Base-by-base conservation (phyloP, 2,888 invertebrate species). In the Drosophila kuntzei region DNA sequence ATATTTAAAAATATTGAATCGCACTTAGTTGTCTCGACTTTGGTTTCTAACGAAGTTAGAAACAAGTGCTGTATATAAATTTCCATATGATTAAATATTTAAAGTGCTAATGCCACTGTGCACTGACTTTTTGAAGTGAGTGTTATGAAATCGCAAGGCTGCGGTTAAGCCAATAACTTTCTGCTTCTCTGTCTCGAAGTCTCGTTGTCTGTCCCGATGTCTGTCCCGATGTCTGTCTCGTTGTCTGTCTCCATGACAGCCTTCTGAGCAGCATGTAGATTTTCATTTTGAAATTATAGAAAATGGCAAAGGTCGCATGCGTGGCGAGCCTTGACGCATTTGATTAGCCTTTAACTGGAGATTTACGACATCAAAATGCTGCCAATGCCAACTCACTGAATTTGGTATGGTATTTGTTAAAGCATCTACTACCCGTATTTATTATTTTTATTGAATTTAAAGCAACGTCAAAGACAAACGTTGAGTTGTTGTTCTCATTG, bases 261-360 rank as follows among this genome's bases (percentile, higher is more conserved):
- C 57, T 14, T 27, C 20, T 18, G n/a, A 43, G 2, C 37, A 29
- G 55, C 27, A 51, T 36, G 22, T 20, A 18, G 36, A 8, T 37
- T 57, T 76, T 49, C 72, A 43, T 49, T 49, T 58, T 60, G 53
- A 74, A 67, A 60, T 74, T 50, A 55, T 58, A 53, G 62, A 44
- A 74, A 79, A 79, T 62, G 79, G 18, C 78, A 80, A 74, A 75
- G 81, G 79, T 79, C 79, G 65, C 47, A 49, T 65, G 66, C 73
- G 63, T 80, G 77, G 50, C 59, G 34, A 53, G 67, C 64, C 64
- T 67, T 76, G 67, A 67, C 71, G 79, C 76, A 77, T 77, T 77
- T 80, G 71, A 80, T 77, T 73, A 77, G 59, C 73, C 60, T 65
- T 70, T 71, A n/a, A 34, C n/a, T n/a, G n/a, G n/a, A n/a, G 51